Base-by-base conservation (phyloP, 2,888 invertebrate genomes). In the Lasioglossum zephyrum region DNA sequence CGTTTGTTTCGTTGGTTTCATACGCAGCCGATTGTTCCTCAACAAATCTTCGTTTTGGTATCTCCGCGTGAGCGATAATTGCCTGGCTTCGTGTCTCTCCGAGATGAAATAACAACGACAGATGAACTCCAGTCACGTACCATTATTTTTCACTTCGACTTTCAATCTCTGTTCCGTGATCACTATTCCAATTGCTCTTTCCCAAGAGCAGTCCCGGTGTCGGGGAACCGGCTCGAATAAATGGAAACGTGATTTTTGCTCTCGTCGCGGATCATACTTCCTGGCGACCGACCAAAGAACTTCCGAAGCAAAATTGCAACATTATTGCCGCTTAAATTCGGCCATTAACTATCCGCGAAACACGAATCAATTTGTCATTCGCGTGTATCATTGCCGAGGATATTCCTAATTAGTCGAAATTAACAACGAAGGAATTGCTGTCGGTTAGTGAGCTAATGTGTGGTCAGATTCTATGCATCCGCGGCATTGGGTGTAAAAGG, bases 81-180 rank as follows among this genome's bases (percentile, higher is more conserved):
- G 88, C 88, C 84, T 88, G 88, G 84, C 86, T 88, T 86, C 82
- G 88, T 66, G 76, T 66, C 87, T 75, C 63, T 22, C 57, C 69
- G 53, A 13, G 8, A 72, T 36, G 63, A 77, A 66, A 63, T 47
- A 66, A 26, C 57, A 26, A 47, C 41, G 53, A 26, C 69, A 69
- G 5, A 22, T 31, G 6, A 22, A 41, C 39, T 5, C 31, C 31
- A n/a, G 6, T 3, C 47, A 18, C 41, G 70, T 36, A 16, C 60
- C 18, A 16, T 66, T 26, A 60, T 63, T 47, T 63, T 13, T 18
- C 47, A 13, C 63, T 63, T 16, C 66, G 44, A n/a, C 11, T 41
- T 47, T 39, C 13, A 18, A 78, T 44, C 72, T 47, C 16, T 53
- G 31, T 26, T 36, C 31, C 18, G 26, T 36, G 26, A 77, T 69